Conservation (phyloP, 2,113 vertebrate species). For the Platycercus adscitus region DNA sequence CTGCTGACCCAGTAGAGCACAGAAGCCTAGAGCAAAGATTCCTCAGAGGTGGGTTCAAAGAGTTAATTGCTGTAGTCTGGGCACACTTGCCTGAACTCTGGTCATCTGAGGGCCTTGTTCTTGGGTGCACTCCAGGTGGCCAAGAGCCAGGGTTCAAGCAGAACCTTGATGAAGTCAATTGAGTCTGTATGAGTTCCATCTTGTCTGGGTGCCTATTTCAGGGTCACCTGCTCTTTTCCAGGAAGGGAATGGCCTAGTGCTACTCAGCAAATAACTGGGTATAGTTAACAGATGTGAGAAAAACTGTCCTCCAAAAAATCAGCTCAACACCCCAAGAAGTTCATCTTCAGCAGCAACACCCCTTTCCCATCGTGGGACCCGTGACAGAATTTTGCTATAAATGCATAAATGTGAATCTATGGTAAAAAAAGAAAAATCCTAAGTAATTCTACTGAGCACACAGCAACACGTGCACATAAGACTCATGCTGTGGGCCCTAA, state of each 20-base stretch:
- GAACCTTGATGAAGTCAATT: not conserved
- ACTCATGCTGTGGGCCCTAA: not conserved
- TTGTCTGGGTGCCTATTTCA: not conserved
- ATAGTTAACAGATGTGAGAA: not conserved
- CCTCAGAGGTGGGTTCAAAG: not conserved
- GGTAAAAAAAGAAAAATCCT: not conserved
- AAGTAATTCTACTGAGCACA: not conserved
- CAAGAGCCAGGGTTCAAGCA: slow-evolving; percentile 1
- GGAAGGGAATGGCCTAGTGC: not conserved
- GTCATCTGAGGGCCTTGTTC: not conserved
- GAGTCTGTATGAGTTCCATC: not conserved
- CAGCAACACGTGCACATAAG: not conserved
- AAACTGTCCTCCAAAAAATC: not conserved
- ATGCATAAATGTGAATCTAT: not conserved
- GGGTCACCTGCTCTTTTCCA: not conserved
- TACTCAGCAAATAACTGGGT: not conserved
- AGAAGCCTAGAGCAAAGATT: not conserved
- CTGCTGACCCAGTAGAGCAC: not conserved
- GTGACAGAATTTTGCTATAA: not conserved
- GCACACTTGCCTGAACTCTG: not conserved
- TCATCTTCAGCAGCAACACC: not conserved
- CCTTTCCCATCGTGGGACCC: not conserved
- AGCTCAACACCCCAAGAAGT: not conserved
- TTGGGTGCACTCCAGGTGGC: not conserved
- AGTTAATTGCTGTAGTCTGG: not conserved